Conservation (phyloP, 2,888 invertebrate genomes). For the Unio delphinus region DNA sequence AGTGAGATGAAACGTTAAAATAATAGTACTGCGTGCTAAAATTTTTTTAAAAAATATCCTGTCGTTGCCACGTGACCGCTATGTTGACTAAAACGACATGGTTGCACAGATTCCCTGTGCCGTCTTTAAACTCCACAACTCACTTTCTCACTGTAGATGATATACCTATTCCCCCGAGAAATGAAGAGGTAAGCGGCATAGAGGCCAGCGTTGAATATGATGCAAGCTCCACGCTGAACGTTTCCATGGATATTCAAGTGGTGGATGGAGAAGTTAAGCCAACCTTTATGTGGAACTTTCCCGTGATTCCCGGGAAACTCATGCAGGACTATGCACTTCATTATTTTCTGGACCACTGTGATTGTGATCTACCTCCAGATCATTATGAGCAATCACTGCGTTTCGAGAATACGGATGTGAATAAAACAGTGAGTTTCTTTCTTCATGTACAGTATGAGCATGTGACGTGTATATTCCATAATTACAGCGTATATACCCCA, state of each 20-base stretch:
- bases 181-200: not conserved
- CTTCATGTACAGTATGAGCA: no score
- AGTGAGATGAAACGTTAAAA: no score
- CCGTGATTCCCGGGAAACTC: constrained; percentile 5
- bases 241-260: constrained; percentile 17
- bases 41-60: no score
- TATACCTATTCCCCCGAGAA: no score
- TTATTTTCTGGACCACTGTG: constrained; percentile 40
- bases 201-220: not conserved
- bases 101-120: no score
- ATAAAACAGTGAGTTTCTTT: not conserved
- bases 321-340: constrained; percentile 26
- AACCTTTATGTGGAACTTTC: constrained; percentile 25
- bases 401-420: not conserved
- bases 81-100: no score
- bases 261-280: constrained; percentile 17
- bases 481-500: no score
- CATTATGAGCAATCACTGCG: constrained; percentile 15
- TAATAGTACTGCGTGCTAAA: no score
- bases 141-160: no score
- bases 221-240: constrained; percentile 17
- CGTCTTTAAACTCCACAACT: no score
- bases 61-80: no score
- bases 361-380: constrained; percentile 37
- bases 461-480: no score